These are phyloP conservation scores for human DNA, from an alignment of 2,113 vertebrate genomes.

Conservation along the genomic window DNA sequence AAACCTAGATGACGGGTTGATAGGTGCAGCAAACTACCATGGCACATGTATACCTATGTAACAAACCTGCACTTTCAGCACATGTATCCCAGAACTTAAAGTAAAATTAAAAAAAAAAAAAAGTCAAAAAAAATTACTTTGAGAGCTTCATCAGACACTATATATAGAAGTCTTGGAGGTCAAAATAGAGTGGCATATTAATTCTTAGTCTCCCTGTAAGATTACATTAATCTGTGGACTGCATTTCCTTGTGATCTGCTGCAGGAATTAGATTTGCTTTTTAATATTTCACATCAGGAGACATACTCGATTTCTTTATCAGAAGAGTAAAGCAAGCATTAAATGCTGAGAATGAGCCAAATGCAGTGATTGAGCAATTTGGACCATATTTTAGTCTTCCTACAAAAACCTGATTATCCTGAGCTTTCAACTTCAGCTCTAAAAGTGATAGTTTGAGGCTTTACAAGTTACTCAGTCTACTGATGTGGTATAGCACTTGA, in stretches of 20 bases:
- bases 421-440: neutral
- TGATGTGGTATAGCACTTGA: neutral
- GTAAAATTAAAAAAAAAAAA: no score
- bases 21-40: no score
- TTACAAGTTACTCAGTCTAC: neutral
- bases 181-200: neutral
- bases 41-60: no score
- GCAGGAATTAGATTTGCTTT: neutral
- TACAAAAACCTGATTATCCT: neutral
- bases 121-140: neutral
- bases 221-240: neutral
- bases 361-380: neutral
- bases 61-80: no score
- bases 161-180: neutral
- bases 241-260: neutral
- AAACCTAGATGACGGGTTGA: no score
- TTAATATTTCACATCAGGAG: neutral
- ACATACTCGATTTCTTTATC: neutral
- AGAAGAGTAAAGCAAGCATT: neutral
- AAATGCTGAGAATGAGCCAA: neutral
- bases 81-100: no score
- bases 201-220: neutral
- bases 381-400: neutral
- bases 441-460: neutral
- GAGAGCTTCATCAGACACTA: neutral